These are phyloP conservation scores for Ooceraea biroi DNA, from an alignment of 1,140 invertebrate species.

Conservation along the genomic window DNA sequence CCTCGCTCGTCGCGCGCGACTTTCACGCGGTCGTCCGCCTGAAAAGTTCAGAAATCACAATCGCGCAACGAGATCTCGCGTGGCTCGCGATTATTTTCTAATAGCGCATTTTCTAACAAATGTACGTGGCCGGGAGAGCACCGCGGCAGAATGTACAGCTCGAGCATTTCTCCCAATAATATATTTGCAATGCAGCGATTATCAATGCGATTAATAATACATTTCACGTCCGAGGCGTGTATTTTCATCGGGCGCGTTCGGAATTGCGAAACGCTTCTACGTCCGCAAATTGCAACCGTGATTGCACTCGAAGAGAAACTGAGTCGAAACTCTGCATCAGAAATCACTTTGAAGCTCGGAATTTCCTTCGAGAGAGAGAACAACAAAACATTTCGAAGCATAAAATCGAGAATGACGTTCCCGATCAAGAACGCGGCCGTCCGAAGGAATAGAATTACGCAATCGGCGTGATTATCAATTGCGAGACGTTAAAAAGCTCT, in stretches of 20 bases:
- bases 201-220: constrained; percentile 43
- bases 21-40: constrained; percentile 43
- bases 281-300: constrained; percentile 27
- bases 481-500: constrained; percentile 44
- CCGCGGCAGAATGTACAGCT: background rate
- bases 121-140: constrained; percentile 6
- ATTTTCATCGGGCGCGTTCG: constrained; percentile 15
- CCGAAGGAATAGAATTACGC: constrained; percentile 9
- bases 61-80: constrained; percentile 37
- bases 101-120: too few relatives aligned
- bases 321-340: background rate
- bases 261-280: constrained; percentile 6
- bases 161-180: constrained; percentile 16
- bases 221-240: constrained; percentile 3
- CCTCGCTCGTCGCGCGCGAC: background rate
- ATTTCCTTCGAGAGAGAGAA: background rate
- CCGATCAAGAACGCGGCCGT: too few relatives aligned
- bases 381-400: background rate
- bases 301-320: constrained; percentile 36
- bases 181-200: constrained; percentile 16
- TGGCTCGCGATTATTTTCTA: constrained; percentile 40
- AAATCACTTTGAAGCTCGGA: background rate
- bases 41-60: constrained; percentile 25
- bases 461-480: constrained; percentile 57
- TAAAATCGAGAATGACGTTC: constrained; percentile 4